phyloP scores from a whole-genome alignment of 2,888 invertebrate genomes.

The Peribatodes rhomboidaria region DNA sequence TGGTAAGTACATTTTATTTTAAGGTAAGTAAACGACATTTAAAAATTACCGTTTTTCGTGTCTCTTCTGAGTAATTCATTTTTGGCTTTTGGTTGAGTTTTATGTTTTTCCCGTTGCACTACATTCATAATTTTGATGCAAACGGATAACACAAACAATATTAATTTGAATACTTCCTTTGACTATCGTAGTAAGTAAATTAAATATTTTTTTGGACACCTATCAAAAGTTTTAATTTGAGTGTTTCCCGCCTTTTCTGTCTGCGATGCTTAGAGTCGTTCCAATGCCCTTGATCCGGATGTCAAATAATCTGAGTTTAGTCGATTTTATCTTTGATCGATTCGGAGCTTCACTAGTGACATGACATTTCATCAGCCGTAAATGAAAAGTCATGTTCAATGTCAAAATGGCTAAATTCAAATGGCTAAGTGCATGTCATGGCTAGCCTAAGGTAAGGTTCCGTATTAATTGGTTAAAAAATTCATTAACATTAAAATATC shows the following conservation, averaged over 20 bases:
- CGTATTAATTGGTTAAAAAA: too few relatives aligned
- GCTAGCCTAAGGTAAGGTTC: too few relatives aligned
- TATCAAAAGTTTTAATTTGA: background rate
- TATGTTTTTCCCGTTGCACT: conserved; percentile 67
- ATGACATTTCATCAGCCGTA: background rate
- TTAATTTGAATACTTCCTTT: too few relatives aligned
- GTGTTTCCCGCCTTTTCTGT: conserved; percentile 2
- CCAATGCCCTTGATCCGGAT: background rate
- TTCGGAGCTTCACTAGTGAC: background rate
- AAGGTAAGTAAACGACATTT: background rate
- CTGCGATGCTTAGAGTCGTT: background rate
- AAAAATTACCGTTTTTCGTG: conserved; percentile 60
- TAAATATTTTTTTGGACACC: background rate
- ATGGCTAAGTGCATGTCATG: background rate
- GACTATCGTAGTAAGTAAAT: too few relatives aligned
- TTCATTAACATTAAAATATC: too few relatives aligned
- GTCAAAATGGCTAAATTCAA: background rate
- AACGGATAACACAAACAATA: background rate
- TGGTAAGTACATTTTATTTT: background rate
- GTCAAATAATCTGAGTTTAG: background rate
- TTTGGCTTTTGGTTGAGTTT: conserved; percentile 55
- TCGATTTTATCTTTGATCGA: background rate
- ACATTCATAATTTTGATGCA: conserved; percentile 70
- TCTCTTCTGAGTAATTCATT: conserved; percentile 72
- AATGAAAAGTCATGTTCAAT: background rate